phyloP scores from a whole-genome alignment of 2,797 vertebrate genomes.

The Pampus argenteus region DNA sequence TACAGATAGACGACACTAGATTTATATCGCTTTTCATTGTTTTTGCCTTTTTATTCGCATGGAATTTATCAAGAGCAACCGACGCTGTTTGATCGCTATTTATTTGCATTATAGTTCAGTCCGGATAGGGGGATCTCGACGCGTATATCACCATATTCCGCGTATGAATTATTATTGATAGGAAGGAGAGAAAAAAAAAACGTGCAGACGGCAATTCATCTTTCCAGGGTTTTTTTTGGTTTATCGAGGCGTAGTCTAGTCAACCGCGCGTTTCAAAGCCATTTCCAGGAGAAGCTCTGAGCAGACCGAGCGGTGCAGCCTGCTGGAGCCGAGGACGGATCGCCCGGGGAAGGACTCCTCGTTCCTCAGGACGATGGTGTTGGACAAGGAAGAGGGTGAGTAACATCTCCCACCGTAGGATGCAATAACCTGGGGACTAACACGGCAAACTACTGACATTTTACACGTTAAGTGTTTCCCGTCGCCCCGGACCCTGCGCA shows the following conservation, averaged over 20 bases:
- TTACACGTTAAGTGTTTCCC: conserved; percentile 37
- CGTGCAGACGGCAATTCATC: conserved; percentile 70
- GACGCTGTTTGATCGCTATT: conserved; percentile 74
- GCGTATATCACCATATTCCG: conserved; percentile 68
- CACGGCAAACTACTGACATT: conserved; percentile 60
- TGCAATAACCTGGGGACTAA: conserved; percentile 51
- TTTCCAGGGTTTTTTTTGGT: conserved; percentile 74
- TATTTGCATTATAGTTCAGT: conserved; percentile 73
- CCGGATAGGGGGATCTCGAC: conserved; percentile 74
- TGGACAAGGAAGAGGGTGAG: conserved; percentile 99
- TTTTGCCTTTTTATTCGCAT: conserved; percentile 75
- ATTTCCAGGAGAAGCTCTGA: conserved; percentile 74
- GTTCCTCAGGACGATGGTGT: conserved; percentile 97
- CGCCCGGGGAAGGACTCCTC: conserved; percentile 92
- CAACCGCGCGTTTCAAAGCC: conserved; percentile 84
- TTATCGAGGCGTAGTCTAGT: conserved; percentile 84
- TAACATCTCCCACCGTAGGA: conserved; percentile 72
- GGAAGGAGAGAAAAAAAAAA: conserved; percentile 47
- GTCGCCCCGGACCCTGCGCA: conserved; percentile 47
- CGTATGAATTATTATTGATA: conserved; percentile 75
- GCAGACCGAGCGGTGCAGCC: conserved; percentile 80
- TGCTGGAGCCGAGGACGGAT: conserved; percentile 92
- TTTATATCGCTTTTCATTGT: conserved; percentile 77
- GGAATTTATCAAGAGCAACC: conserved; percentile 82
- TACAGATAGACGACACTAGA: conserved; percentile 63